Evolutionary conservation across 2,113 vertebrate genomes (phyloP).

Genomic region (Sakesphorus luctuosus): DNA sequence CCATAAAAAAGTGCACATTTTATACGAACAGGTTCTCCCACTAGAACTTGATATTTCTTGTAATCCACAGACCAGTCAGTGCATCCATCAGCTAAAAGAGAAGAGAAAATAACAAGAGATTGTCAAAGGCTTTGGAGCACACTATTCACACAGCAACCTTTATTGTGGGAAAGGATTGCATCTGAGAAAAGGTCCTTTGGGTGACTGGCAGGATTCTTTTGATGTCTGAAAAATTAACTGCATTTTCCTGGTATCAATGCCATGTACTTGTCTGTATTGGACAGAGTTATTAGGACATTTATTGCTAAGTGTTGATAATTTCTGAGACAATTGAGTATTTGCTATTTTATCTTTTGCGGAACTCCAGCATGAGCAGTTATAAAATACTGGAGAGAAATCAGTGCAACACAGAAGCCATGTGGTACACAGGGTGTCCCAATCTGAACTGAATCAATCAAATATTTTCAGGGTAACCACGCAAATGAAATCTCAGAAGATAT

Average conservation of each 20-base stretch:
- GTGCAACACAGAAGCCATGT: neutral
- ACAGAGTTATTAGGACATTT: neutral
- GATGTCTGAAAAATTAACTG: neutral
- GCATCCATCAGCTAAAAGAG: slow-evolving; percentile 92
- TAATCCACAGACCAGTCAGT: slow-evolving; percentile 99
- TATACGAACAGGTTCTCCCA: slow-evolving; percentile 97
- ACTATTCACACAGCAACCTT: neutral
- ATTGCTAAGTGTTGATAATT: neutral
- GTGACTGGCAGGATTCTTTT: neutral
- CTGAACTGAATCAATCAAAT: neutral
- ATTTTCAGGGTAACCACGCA: neutral
- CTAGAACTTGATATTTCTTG: slow-evolving; percentile 96
- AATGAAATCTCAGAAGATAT: neutral
- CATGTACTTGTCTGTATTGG: neutral
- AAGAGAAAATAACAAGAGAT: slow-evolving; percentile 37
- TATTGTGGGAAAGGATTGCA: neutral
- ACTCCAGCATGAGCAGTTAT: neutral
- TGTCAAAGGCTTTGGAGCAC: neutral
- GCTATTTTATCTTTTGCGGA: neutral
- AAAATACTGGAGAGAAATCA: slow-evolving; percentile 1
- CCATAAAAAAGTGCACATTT: slow-evolving; percentile 98
- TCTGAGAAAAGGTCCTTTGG: neutral
- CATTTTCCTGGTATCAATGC: neutral
- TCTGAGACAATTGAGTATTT: neutral
- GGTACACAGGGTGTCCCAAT: neutral